Base-by-base conservation (phyloP, 2,888 invertebrate species). In the Acanthacorydalis orientalis region DNA sequence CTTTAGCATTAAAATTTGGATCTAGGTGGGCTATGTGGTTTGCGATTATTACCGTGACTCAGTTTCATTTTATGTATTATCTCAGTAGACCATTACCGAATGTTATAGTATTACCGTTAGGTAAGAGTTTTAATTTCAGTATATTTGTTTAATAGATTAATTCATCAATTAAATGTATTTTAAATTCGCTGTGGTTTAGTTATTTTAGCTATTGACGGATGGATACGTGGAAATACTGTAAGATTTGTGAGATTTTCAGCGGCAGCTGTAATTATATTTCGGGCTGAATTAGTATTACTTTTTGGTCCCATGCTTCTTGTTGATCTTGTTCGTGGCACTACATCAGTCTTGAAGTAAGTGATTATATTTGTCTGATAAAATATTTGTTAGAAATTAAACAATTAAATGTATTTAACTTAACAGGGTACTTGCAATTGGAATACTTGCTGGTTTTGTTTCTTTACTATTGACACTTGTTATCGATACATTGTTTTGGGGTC, bases 21-120 rank as follows among this genome's bases (percentile, higher is more conserved):
- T 64, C 68, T 48, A 74, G 79, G 53, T 83, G 87, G 60, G 74
- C 83, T 7, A 74, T 80, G 61, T 91, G 91, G 90, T 84, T 83
- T 58, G 75, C 84, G 16, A 65, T 81, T 6, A 78, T 97, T 49
- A 91, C 89, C 2, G 76, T 84, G 15, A 82, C 92, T 1, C 98
- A 99, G 65, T 98, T 96, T 65, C 98, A 99, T 68, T 92, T 97
- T 61, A 83, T 96, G 77, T 99, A 92, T 66, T 98, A 98, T 63
- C 77, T 90, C 67, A 89, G 90, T 57, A 77, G 98, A 50, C 83
- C 95, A 10, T 71, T 98, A 57, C 97, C 98, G 48, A 98, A 98
- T 66, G 87, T 86, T 33, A 86, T 97, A 76, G 93, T 87, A 37
- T 66, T 97, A 58, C 86, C 89, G 46, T 67, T 93, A 60, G 93